A percentile compares a stretch with the other conserved stretches of the same genome.
Evolutionary conservation across 2,797 vertebrate genomes (phyloP).

Genomic region (Aselliscus stoliczkanus): DNA sequence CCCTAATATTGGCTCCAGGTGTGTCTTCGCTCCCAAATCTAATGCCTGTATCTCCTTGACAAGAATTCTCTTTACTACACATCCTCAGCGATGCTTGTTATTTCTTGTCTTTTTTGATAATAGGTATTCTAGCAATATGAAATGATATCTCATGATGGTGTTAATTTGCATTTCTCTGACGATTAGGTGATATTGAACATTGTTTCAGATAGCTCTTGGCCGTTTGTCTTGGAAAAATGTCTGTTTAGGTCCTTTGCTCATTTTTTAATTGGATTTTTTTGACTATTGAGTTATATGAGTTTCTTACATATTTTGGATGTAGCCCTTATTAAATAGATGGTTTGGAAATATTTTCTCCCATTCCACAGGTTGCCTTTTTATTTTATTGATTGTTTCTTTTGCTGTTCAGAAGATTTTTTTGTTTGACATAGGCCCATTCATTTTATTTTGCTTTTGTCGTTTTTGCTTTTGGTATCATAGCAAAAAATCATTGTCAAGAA

Average conservation of each 20-base stretch:
- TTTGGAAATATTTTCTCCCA: neutral
- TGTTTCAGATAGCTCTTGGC: neutral
- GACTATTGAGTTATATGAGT: neutral
- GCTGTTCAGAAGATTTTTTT: neutral
- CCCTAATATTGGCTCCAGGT: neutral
- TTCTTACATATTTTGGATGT: neutral
- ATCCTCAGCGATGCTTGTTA: neutral
- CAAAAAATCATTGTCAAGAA: too few relatives aligned
- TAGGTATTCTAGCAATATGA: neutral
- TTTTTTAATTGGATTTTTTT: neutral
- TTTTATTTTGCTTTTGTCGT: too few relatives aligned
- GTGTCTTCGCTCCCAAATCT: neutral
- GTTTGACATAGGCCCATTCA: too few relatives aligned
- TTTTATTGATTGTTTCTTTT: neutral
- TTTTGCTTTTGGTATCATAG: too few relatives aligned
- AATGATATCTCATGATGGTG: neutral
- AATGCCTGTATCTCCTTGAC: neutral
- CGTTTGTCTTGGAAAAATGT: neutral
- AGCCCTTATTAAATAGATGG: neutral
- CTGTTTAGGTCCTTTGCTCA: neutral
- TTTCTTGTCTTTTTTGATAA: neutral
- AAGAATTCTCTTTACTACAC: neutral
- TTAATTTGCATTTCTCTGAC: neutral
- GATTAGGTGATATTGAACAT: neutral
- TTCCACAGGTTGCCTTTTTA: neutral